phyloP scores from a whole-genome alignment of 2,113 vertebrate species.

The Centrocercus urophasianus region DNA sequence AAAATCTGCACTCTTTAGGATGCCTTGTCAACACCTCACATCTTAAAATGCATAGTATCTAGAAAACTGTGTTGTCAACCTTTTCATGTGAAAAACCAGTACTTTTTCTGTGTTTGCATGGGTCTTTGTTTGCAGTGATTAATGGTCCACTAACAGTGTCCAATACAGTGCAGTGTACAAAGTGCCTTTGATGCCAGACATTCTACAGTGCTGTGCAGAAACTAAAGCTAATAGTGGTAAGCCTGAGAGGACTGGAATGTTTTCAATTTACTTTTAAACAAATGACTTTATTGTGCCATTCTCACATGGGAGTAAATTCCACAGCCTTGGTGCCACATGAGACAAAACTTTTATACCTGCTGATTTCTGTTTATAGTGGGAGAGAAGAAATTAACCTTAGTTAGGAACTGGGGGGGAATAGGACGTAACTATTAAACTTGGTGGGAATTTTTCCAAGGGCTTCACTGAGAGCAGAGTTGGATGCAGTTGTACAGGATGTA shows the following conservation, averaged over 20 bases:
- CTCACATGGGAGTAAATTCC: slow-evolving; percentile 67
- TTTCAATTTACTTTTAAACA: slow-evolving; percentile 74
- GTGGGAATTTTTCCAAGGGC: slow-evolving; percentile 38
- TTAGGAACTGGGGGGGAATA: neutral
- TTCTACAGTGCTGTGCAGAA: slow-evolving; percentile 64
- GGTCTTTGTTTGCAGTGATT: slow-evolving; percentile 65
- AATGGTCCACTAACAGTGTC: slow-evolving; percentile 49
- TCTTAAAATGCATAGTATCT: neutral
- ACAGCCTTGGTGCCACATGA: slow-evolving; percentile 32
- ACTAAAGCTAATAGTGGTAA: slow-evolving; percentile 56
- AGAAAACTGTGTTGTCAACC: slow-evolving; percentile 46
- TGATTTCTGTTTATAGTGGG: slow-evolving; percentile 52
- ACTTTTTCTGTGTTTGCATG: slow-evolving; percentile 41
- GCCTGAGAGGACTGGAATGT: slow-evolving; percentile 63
- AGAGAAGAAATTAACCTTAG: slow-evolving; percentile 44
- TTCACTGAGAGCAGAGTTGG: neutral
- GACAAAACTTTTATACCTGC: slow-evolving; percentile 59
- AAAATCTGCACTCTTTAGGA: neutral
- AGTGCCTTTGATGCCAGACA: slow-evolving; percentile 72
- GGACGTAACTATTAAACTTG: neutral
- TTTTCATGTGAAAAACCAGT: slow-evolving; percentile 38
- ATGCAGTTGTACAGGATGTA: slow-evolving; percentile 7
- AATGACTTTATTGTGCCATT: slow-evolving; percentile 69
- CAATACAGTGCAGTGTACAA: slow-evolving; percentile 54
- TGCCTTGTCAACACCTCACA: slow-evolving; percentile 17